phyloP scores from a whole-genome alignment of 2,797 vertebrate genomes.

The Cyprinodon diabolis region DNA sequence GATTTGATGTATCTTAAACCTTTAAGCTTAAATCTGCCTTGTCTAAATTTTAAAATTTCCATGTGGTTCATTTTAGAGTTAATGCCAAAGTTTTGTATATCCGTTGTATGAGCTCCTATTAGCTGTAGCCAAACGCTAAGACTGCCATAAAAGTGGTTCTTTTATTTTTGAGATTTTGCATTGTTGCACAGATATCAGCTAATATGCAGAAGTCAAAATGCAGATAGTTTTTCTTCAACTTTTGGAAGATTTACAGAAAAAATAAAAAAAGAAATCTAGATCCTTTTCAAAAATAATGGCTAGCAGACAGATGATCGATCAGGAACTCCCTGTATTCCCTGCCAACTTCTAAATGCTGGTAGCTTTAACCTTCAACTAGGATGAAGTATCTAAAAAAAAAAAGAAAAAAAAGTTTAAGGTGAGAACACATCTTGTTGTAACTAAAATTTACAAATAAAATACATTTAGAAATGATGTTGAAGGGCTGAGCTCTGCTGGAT shows the following conservation, averaged over 20 bases:
- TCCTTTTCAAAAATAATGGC: no score
- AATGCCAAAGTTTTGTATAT: neutral
- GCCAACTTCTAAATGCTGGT: neutral
- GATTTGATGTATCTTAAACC: neutral
- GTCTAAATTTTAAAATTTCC: neutral
- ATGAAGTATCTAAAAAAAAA: neutral
- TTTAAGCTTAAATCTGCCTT: neutral
- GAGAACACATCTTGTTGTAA: neutral
- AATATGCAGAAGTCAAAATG: neutral
- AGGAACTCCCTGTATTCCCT: no score
- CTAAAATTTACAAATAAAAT: neutral
- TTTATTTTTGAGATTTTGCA: neutral
- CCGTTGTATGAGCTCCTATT: neutral
- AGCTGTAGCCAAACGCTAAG: no score
- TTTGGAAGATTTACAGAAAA: no score
- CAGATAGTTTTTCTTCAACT: neutral
- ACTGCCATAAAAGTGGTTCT: neutral
- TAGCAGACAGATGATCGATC: no score
- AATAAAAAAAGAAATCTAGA: no score
- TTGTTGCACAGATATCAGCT: neutral
- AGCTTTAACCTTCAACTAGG: neutral
- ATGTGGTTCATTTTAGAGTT: neutral
- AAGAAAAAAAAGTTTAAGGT: neutral
- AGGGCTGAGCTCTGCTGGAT: neutral
- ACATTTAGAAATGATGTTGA: neutral